phyloP scores from a whole-genome alignment of 2,797 vertebrate genomes.

The Scarus forsteni region DNA sequence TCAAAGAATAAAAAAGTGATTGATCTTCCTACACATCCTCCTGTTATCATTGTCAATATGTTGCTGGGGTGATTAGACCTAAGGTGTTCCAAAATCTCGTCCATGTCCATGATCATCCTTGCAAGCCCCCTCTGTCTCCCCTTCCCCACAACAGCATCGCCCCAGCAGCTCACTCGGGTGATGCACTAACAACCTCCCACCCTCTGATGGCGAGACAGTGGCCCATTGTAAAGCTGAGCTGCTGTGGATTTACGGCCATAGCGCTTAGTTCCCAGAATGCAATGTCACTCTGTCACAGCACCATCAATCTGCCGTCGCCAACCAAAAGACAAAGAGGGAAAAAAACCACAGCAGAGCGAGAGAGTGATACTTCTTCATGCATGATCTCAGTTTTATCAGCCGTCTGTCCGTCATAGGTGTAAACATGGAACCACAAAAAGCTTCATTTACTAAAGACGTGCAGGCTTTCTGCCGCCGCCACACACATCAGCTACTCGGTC shows the following conservation, averaged over 20 bases:
- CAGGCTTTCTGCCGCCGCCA: conserved; percentile 30
- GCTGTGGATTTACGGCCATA: conserved; percentile 78
- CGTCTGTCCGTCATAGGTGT: conserved; percentile 48
- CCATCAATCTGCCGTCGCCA: conserved; percentile 76
- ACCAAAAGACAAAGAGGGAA: conserved; percentile 53
- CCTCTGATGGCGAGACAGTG: conserved; percentile 77
- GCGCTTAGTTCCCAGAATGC: conserved; percentile 81
- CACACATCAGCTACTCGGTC: conserved; percentile 51
- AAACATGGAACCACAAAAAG: conserved; percentile 41
- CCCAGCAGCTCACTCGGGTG: conserved; percentile 69
- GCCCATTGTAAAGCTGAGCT: conserved; percentile 80
- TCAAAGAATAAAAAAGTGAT: no score
- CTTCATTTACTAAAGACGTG: conserved; percentile 32
- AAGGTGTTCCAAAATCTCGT: no score
- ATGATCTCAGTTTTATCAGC: conserved; percentile 66
- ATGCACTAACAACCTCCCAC: conserved; percentile 70
- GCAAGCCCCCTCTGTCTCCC: conserved; percentile 47
- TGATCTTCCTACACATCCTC: no score
- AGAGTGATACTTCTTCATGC: conserved; percentile 56
- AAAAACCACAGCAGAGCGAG: conserved; percentile 34
- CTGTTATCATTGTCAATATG: no score
- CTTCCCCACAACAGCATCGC: conserved; percentile 49
- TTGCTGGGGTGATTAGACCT: no score
- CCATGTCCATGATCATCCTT: conserved; percentile 22
- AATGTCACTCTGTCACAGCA: conserved; percentile 74